Evolutionary conservation across 2,888 invertebrate genomes (phyloP).

Genomic region (Cyaniris semiargus): DNA sequence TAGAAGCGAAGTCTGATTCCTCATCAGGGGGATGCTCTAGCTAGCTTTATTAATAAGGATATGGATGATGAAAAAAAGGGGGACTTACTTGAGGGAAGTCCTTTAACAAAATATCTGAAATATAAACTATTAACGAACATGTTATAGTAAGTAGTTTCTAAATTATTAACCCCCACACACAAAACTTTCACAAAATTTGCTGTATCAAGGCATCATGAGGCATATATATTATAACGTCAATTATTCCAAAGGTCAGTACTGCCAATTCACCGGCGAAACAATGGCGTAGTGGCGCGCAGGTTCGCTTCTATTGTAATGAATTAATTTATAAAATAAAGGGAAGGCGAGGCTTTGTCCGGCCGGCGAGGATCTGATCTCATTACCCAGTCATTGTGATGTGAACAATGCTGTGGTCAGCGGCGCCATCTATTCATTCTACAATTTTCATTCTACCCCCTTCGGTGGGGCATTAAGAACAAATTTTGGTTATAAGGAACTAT

Average conservation of each 20-base stretch:
- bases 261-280: slow-evolving; percentile 70
- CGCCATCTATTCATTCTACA: slow-evolving; percentile 53
- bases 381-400: slow-evolving; percentile 76
- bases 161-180: background rate
- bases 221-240: slow-evolving; percentile 38
- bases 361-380: slow-evolving; percentile 77
- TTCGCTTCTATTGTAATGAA: slow-evolving; percentile 76
- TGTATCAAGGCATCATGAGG: slow-evolving; percentile 1
- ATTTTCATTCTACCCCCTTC: slow-evolving; percentile 30
- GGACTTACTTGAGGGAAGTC: background rate
- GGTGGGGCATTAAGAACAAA: background rate
- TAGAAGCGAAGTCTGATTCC: background rate
- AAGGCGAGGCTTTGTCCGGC: slow-evolving; percentile 66
- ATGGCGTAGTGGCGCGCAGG: slow-evolving; percentile 71
- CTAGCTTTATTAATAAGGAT: background rate
- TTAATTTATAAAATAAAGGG: slow-evolving; percentile 79
- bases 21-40: background rate
- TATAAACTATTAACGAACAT: background rate
- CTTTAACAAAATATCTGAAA: background rate
- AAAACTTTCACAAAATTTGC: background rate
- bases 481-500: background rate
- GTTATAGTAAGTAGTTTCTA: background rate
- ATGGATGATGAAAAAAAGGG: background rate
- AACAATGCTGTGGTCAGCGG: slow-evolving; percentile 63
- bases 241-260: slow-evolving; percentile 47